These are phyloP conservation scores for Rhinatrema bivittatum DNA, from an alignment of 2,797 vertebrate species.

Conservation along the genomic window DNA sequence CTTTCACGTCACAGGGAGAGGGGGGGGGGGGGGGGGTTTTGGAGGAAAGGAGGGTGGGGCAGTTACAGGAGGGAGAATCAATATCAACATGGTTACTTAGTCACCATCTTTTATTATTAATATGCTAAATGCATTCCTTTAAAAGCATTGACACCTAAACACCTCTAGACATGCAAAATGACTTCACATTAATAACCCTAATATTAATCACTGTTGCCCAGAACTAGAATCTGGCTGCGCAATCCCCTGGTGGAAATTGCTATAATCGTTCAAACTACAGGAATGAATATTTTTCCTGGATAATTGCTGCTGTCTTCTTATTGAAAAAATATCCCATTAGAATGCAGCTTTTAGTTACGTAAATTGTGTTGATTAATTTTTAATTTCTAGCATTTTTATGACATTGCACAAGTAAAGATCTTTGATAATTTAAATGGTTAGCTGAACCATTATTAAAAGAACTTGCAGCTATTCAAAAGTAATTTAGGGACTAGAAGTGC, in stretches of 20 bases:
- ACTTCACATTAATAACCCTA: slow-evolving; percentile 93
- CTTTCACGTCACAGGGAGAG: slow-evolving; percentile 60
- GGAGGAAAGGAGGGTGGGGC: no score
- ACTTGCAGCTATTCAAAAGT: slow-evolving; percentile 75
- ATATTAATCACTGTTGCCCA: slow-evolving; percentile 95
- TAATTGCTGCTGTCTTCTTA: slow-evolving; percentile 96
- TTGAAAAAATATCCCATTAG: slow-evolving; percentile 96
- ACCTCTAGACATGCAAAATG: slow-evolving; percentile 74
- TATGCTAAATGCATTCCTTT: slow-evolving; percentile 60
- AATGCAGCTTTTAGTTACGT: slow-evolving; percentile 84
- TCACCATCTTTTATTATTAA: slow-evolving; percentile 73
- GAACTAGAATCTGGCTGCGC: slow-evolving; percentile 92
- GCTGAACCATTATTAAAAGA: slow-evolving; percentile 77
- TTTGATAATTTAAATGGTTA: slow-evolving; percentile 88
- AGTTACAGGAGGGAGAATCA: no score
- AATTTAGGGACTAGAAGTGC: slow-evolving; percentile 54
- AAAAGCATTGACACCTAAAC: slow-evolving; percentile 64
- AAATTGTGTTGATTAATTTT: slow-evolving; percentile 95
- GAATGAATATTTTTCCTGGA: slow-evolving; percentile 81
- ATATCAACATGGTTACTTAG: slow-evolving; percentile 76
- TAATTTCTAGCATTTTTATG: slow-evolving; percentile 78
- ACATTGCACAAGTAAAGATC: slow-evolving; percentile 81
- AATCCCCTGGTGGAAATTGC: slow-evolving; percentile 98
- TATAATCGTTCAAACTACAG: slow-evolving; percentile 94
- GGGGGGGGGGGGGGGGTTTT: no score